Evolutionary conservation across 2,113 vertebrate genomes (phyloP).

Genomic region (Calyptommatus sinebrachiatus): DNA sequence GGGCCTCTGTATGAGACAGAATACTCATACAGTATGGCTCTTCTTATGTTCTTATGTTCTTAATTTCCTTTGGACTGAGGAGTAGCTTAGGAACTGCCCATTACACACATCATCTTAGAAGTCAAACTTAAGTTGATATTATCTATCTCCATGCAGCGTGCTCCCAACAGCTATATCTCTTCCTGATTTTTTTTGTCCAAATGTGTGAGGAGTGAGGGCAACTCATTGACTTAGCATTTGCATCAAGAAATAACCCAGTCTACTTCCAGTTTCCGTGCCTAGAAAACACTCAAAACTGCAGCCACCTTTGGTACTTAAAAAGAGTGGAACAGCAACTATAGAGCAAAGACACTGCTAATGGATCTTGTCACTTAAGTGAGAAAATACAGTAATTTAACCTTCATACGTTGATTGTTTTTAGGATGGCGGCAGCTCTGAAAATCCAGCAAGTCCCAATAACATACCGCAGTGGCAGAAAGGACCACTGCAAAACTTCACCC

Average conservation of each 20-base stretch:
- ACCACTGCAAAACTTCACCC: constrained; percentile 48
- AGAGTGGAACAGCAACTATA: neutral
- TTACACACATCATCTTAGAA: too few species aligned
- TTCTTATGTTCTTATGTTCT: too few species aligned
- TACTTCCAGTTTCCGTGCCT: neutral
- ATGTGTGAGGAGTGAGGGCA: too few species aligned
- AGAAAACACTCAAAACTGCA: neutral
- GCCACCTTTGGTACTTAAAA: neutral
- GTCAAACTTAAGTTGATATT: neutral
- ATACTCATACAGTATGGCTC: too few species aligned
- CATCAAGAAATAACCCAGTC: neutral
- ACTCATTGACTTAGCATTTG: too few species aligned
- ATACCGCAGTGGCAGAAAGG: constrained; percentile 46
- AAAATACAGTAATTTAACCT: constrained; percentile 21
- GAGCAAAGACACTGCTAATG: neutral
- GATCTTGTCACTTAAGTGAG: neutral
- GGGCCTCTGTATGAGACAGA: too few species aligned
- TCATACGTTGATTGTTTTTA: constrained; percentile 2
- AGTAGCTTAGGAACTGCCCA: too few species aligned
- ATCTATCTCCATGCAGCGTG: neutral
- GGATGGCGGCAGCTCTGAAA: neutral
- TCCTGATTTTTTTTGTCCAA: neutral
- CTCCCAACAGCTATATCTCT: neutral
- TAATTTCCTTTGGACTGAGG: too few species aligned
- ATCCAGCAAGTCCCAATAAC: neutral